Evolutionary conservation across 2,797 vertebrate species (phyloP).

Genomic region (Phalloptychus januarius): DNA sequence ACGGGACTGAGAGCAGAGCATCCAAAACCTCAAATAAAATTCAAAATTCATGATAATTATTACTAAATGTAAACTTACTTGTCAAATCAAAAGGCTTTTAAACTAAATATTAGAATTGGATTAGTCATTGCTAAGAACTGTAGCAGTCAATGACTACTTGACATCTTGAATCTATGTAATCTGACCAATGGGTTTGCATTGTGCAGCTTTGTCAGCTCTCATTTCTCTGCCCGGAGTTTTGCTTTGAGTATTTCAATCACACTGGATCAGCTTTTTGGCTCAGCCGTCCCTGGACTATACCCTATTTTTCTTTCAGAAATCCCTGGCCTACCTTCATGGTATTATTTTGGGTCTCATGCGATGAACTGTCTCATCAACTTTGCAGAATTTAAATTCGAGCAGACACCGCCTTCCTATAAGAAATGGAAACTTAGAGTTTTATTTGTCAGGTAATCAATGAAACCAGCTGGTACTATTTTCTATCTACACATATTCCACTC

Average conservation of each 20-base stretch:
- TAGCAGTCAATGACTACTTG: not conserved
- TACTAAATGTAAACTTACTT: not conserved
- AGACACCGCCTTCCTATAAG: not conserved
- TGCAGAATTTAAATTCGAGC: not conserved
- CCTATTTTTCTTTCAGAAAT: not conserved
- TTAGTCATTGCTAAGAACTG: not conserved
- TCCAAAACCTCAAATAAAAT: no score
- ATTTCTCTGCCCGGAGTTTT: not conserved
- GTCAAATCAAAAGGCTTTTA: not conserved
- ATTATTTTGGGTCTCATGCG: not conserved
- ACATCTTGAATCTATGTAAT: not conserved
- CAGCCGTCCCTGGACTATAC: not conserved
- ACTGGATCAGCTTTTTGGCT: not conserved
- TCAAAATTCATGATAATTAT: not conserved
- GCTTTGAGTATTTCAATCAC: not conserved
- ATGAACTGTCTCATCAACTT: not conserved
- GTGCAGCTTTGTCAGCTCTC: not conserved
- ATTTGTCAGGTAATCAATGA: not conserved
- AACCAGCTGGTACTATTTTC: not conserved
- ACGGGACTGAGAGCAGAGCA: not conserved
- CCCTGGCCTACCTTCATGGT: not conserved
- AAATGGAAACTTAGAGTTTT: not conserved
- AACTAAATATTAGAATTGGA: not conserved
- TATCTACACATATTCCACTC: not conserved
- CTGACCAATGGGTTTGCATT: not conserved